phyloP scores from a whole-genome alignment of 2,113 vertebrate species.

The Pelecanus crispus region DNA sequence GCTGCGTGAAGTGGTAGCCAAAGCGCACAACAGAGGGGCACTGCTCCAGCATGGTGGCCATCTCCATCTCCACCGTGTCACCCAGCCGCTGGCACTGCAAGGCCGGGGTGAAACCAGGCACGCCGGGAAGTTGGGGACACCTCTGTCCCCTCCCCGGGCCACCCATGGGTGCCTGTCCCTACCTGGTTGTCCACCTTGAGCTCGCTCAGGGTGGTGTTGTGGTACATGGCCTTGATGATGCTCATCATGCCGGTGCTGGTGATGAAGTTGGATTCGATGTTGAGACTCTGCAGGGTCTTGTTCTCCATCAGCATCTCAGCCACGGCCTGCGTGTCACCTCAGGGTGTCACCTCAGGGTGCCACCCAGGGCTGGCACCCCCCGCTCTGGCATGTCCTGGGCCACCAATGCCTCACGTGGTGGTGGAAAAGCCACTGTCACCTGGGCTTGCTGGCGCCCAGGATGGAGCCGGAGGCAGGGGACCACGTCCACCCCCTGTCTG shows the following conservation, averaged over 20 bases:
- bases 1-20: constrained; percentile 94
- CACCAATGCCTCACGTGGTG: not conserved
- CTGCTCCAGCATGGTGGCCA: constrained; percentile 89
- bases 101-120: fast-evolving
- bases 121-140: fast-evolving
- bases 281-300: constrained; percentile 86
- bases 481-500: fast-evolving
- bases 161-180: fast-evolving
- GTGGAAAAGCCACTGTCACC: not conserved
- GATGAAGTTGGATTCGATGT: constrained; percentile 97
- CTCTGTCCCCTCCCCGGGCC: no score
- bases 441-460: not conserved
- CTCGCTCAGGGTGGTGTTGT: constrained; percentile 80
- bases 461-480: not conserved
- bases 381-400: not conserved
- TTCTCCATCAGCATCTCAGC: constrained; percentile 92
- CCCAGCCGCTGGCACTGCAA: constrained; percentile 87
- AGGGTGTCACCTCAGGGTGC: not conserved
- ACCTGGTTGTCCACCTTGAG: constrained; percentile 95
- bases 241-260: constrained; percentile 87
- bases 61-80: constrained; percentile 93
- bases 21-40: constrained; percentile 87
- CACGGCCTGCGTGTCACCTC: constrained; percentile 72
- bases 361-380: not conserved
- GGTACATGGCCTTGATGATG: constrained; percentile 81